Conservation (phyloP, 2,797 vertebrate genomes). For the Hirundo rustica region DNA sequence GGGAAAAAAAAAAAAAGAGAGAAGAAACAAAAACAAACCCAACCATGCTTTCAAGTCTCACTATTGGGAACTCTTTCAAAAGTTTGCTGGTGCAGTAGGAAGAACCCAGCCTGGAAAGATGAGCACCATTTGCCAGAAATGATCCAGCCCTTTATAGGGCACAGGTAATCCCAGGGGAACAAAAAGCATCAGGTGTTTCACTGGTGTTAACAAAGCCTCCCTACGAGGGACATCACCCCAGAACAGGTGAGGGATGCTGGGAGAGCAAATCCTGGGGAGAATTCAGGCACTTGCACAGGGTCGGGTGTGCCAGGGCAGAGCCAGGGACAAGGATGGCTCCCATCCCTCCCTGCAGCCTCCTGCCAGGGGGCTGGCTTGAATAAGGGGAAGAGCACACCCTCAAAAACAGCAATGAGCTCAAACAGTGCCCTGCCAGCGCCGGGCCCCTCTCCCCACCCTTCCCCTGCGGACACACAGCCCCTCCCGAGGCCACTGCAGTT, state of each 20-base stretch:
- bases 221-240: accelerated
- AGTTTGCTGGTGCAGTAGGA: neutral
- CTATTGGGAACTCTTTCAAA: neutral
- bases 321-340: neutral
- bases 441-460: neutral
- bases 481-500: neutral
- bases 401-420: slow-evolving; percentile 49
- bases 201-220: neutral
- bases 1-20: no score
- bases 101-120: neutral
- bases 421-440: neutral
- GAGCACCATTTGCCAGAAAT: accelerated
- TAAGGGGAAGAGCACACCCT: slow-evolving; percentile 30
- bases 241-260: neutral
- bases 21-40: neutral
- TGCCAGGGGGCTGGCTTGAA: neutral
- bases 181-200: neutral
- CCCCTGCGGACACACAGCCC: neutral
- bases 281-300: neutral
- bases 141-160: neutral
- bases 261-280: neutral
- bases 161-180: neutral
- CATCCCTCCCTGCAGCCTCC: neutral
- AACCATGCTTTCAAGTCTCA: slow-evolving; percentile 5
- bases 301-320: neutral